phyloP scores from a whole-genome alignment of 2,888 invertebrate species.

The Pterobdella sp. region DNA sequence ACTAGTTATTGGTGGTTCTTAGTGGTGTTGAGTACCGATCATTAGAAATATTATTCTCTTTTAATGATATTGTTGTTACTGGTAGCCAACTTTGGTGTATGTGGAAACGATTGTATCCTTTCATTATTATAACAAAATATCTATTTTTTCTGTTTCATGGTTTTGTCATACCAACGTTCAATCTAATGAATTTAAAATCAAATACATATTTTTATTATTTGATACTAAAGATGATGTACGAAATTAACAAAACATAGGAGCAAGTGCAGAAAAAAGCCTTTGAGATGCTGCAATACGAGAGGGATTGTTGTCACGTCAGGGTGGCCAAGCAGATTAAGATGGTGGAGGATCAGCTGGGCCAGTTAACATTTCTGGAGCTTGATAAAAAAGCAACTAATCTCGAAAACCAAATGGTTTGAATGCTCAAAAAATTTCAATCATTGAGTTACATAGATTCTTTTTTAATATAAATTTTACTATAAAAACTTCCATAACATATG shows the following conservation, averaged over 20 bases:
- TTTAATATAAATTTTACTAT: too few species aligned
- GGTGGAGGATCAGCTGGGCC: conserved; percentile 47
- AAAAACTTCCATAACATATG: too few species aligned
- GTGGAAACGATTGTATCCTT: too few species aligned
- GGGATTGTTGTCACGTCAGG: conserved; percentile 46
- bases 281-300: conserved; percentile 46
- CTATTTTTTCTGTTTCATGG: not conserved
- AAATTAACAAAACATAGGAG: conserved; percentile 41
- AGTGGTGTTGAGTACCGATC: too few species aligned
- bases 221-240: not conserved
- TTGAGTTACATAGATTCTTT: conserved; percentile 18
- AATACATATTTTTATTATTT: not conserved
- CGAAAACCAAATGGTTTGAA: conserved; percentile 44
- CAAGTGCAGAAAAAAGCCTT: conserved; percentile 48
- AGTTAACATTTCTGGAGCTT: conserved; percentile 45
- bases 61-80: too few species aligned
- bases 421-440: too few species aligned
- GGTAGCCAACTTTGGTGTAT: too few species aligned
- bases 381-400: conserved; percentile 41
- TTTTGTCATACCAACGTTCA: not conserved
- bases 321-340: conserved; percentile 46
- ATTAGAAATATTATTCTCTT: too few species aligned
- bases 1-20: too few species aligned
- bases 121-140: not conserved
- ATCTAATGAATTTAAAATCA: not conserved